Evolutionary conservation across 2,113 vertebrate species (phyloP).

Genomic region (Glaucomys volans): DNA sequence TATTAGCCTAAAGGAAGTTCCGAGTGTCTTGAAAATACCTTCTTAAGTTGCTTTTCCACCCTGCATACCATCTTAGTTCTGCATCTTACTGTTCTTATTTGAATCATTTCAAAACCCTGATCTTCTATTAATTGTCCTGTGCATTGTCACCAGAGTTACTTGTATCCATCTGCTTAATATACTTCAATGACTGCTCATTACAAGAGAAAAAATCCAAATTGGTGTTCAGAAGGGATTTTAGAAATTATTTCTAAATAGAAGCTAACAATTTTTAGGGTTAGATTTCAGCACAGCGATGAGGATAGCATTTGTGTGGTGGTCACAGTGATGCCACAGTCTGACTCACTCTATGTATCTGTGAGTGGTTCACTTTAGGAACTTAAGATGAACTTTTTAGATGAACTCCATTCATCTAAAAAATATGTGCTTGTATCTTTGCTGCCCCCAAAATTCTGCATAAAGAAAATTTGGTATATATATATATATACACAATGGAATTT

Average conservation of each 20-base stretch:
- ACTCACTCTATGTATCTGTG: not conserved
- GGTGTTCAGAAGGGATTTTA: not conserved
- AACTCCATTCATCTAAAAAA: not conserved
- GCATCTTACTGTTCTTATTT: not conserved
- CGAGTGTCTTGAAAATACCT: not conserved
- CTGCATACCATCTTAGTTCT: not conserved
- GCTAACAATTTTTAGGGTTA: not conserved
- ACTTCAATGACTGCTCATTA: not conserved
- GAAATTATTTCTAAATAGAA: no score
- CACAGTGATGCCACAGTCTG: not conserved
- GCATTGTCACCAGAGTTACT: not conserved
- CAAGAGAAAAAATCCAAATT: not conserved
- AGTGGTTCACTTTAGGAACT: not conserved
- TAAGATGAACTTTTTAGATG: not conserved
- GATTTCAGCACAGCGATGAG: not conserved
- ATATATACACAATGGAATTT: no score
- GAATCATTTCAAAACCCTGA: not conserved
- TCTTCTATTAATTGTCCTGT: not conserved
- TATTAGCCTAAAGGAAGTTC: not conserved
- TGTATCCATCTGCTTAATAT: not conserved
- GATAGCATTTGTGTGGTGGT: not conserved
- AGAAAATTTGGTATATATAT: no score
- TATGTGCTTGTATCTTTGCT: not conserved
- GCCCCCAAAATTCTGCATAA: not conserved
- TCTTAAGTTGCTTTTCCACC: not conserved